Percentiles rank a stretch among this genome's conserved stretches.
Conservation (phyloP, 2,888 invertebrate species). For the Clitarchus hookeri region DNA sequence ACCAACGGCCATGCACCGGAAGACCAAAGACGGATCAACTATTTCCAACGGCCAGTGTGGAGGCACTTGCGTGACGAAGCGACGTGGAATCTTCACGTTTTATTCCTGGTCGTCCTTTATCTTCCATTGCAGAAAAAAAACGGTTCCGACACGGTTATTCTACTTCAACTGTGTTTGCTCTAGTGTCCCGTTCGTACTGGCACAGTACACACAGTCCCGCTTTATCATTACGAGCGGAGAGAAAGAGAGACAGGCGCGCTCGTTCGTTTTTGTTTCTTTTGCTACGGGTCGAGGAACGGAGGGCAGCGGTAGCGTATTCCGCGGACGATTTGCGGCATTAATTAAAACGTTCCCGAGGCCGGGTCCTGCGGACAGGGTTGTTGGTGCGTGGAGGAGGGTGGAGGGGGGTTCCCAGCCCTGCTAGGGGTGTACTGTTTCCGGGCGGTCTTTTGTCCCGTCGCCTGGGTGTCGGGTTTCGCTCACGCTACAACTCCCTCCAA, state of each 20-base stretch:
- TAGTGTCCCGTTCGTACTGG: no score
- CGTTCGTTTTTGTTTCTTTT: not conserved
- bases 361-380: not conserved
- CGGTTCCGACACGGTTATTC: no score
- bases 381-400: not conserved
- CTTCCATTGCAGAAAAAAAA: no score
- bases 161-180: no score
- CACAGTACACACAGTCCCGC: no score
- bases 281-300: not conserved
- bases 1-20: no score
- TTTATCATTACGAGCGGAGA: not conserved
- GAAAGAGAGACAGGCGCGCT: not conserved
- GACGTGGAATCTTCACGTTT: no score
- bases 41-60: no score
- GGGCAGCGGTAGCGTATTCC: not conserved
- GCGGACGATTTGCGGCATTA: conserved; percentile 6
- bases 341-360: not conserved
- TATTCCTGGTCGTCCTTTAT: no score
- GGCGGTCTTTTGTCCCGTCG: not conserved
- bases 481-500: not conserved
- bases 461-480: not conserved
- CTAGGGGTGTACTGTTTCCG: conserved; percentile 8
- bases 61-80: no score
- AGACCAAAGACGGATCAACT: no score
- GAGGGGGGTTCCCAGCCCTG: not conserved